Conservation (phyloP, 92 coral and sea anemone genomes). For the Actinernus sp. region DNA sequence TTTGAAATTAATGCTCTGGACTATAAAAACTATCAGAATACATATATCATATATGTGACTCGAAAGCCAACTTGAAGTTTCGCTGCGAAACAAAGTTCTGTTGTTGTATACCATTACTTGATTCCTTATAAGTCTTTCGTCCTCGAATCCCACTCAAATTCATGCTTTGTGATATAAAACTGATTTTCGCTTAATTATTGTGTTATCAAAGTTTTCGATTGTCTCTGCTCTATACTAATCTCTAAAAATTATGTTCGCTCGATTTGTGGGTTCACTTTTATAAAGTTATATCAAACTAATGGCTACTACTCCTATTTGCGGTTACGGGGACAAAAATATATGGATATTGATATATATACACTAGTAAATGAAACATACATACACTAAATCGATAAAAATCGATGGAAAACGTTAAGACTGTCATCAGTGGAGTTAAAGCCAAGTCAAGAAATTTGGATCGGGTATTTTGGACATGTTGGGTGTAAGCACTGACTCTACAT, state of each 20-base stretch:
- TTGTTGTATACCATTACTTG: too few relatives aligned
- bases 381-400: not conserved
- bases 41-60: not conserved
- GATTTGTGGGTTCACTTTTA: too few relatives aligned
- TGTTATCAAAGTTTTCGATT: too few relatives aligned
- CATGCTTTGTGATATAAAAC: too few relatives aligned
- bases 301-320: slow-evolving; percentile 14
- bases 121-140: too few relatives aligned
- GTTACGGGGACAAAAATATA: slow-evolving; percentile 3
- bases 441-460: slow-evolving; percentile 78
- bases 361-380: not conserved
- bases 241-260: too few relatives aligned
- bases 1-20: too few relatives aligned
- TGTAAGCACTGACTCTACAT: slow-evolving; percentile 89
- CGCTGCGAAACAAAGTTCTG: slow-evolving; percentile 94
- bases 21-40: not conserved
- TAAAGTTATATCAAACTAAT: too few relatives aligned
- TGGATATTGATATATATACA: not conserved
- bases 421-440: slow-evolving; percentile 49
- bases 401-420: not conserved
- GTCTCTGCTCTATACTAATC: too few relatives aligned
- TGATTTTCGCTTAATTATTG: too few relatives aligned
- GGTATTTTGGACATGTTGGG: slow-evolving; percentile 81
- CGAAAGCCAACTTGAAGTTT: slow-evolving; percentile 83
- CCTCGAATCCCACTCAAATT: too few relatives aligned